A percentile compares a stretch with the other conserved stretches of the same genome.
These are phyloP conservation scores for Aphaenogaster ashmeadi DNA, from an alignment of 1,140 invertebrate species.

Conservation along the genomic window DNA sequence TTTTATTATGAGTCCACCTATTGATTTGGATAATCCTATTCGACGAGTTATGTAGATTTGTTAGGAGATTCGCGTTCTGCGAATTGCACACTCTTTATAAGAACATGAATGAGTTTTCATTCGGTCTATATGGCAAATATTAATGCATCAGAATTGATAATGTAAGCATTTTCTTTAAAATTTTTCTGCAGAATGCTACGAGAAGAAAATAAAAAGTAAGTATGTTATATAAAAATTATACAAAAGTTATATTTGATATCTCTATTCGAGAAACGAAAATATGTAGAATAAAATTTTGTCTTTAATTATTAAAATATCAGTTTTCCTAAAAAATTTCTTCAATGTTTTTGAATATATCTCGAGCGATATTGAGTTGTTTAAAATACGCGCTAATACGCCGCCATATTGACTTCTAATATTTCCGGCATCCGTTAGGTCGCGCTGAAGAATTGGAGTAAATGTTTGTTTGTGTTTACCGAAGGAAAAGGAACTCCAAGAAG, in stretches of 20 bases:
- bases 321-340: neutral
- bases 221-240: neutral
- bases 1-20: conserved; percentile 49
- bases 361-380: neutral
- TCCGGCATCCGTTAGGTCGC: neutral
- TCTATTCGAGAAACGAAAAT: neutral
- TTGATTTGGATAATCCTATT: conserved; percentile 29
- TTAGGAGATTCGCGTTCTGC: neutral
- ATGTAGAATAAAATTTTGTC: neutral
- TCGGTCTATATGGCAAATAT: neutral
- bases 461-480: neutral
- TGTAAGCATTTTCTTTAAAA: neutral
- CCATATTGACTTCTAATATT: neutral
- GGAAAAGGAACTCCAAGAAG: neutral
- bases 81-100: neutral
- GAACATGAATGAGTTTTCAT: neutral
- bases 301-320: neutral
- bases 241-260: neutral
- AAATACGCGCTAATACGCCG: neutral
- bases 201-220: neutral
- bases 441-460: neutral
- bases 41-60: neutral
- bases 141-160: neutral
- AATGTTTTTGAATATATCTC: neutral
- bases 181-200: neutral